Conservation (phyloP, 2,888 invertebrate genomes). For the Apamea anceps region DNA sequence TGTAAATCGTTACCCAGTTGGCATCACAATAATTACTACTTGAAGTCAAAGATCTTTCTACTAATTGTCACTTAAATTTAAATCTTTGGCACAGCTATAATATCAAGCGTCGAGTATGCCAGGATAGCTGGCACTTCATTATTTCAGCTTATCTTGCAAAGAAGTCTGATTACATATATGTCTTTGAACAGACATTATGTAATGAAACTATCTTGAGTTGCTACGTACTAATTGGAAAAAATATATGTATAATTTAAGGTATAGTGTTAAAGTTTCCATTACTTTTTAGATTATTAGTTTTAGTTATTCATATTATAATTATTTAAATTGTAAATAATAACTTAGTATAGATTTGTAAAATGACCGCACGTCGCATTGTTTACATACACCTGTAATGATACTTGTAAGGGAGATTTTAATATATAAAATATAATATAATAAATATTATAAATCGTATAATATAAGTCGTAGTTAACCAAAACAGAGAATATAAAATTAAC, state of each 20-base stretch:
- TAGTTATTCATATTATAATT: no score
- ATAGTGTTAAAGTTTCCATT: no score
- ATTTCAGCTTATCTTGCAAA: conserved; percentile 8
- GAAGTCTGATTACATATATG: background rate
- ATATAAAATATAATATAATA: no score
- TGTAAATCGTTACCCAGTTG: background rate
- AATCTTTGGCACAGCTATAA: conserved; percentile 6
- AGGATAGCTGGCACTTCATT: background rate
- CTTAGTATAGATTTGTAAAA: no score
- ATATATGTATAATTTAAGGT: background rate
- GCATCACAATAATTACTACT: conserved; percentile 5
- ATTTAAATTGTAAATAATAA: no score
- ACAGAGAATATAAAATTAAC: background rate
- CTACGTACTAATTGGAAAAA: background rate
- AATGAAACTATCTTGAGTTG: background rate
- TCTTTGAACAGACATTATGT: background rate
- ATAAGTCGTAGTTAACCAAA: background rate
- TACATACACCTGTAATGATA: no score
- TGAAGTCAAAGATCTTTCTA: conserved; percentile 1
- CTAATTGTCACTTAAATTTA: conserved; percentile 12
- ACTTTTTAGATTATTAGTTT: no score
- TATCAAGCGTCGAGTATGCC: conserved; percentile 3
- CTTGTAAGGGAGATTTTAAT: no score
- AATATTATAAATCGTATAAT: no score
- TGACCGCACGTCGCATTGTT: no score